These are phyloP conservation scores for Ceratotherium simum DNA, from an alignment of 2,113 vertebrate genomes.

Conservation along the genomic window DNA sequence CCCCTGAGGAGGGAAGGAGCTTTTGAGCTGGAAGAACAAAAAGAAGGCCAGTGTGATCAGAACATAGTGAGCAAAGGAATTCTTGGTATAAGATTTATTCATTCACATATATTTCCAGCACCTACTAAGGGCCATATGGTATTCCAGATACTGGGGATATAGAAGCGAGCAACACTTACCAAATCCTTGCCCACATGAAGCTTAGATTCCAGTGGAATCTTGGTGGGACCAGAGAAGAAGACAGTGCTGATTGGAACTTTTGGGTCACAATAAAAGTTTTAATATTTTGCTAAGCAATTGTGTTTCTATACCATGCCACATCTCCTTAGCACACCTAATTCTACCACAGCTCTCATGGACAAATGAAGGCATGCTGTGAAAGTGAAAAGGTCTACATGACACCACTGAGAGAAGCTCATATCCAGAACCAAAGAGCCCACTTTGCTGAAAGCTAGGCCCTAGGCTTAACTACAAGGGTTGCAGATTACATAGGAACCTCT, in stretches of 20 bases:
- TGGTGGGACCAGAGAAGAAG: not conserved
- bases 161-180: not conserved
- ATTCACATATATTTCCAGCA: not conserved
- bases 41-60: not conserved
- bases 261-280: not conserved
- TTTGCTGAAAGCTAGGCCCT: not conserved
- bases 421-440: not conserved
- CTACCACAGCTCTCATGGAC: not conserved
- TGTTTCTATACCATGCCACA: not conserved
- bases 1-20: too few relatives aligned
- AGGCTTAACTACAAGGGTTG: not conserved
- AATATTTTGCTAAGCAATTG: not conserved
- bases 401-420: not conserved
- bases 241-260: not conserved
- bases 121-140: too few relatives aligned
- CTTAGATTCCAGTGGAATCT: too few relatives aligned
- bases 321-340: not conserved
- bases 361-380: not conserved
- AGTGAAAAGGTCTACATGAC: not conserved
- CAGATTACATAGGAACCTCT: not conserved
- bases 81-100: fast-evolving
- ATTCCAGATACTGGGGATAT: not conserved
- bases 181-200: not conserved
- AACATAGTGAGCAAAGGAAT: not conserved
- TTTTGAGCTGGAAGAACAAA: not conserved